These are phyloP conservation scores for Myotis lucifugus DNA, from an alignment of 2,113 vertebrate genomes.

Conservation along the genomic window DNA sequence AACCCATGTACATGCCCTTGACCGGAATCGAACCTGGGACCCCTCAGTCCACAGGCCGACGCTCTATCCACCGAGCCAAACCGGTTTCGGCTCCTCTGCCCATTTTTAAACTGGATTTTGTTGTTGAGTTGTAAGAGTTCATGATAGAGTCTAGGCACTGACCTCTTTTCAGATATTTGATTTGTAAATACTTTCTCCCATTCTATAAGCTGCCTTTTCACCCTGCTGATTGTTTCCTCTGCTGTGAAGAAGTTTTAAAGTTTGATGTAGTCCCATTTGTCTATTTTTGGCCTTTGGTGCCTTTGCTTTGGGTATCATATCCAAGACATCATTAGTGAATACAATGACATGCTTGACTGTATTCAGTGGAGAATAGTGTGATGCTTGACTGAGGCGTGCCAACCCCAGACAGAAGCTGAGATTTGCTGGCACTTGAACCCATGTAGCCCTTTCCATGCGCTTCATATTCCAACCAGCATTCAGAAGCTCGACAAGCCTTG, in stretches of 20 bases:
- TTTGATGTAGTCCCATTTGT: background rate
- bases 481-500: background rate
- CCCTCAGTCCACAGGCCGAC: too few species aligned
- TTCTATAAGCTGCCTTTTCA: background rate
- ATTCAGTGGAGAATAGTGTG: background rate
- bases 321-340: background rate
- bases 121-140: background rate
- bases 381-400: accelerated
- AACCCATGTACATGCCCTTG: too few species aligned
- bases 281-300: background rate
- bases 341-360: background rate
- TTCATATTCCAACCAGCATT: background rate
- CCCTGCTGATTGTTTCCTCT: background rate
- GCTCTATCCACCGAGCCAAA: too few species aligned
- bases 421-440: background rate
- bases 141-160: background rate
- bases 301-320: background rate
- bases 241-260: background rate
- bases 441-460: background rate
- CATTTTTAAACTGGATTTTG: background rate
- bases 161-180: background rate
- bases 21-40: too few species aligned
- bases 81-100: too few species aligned
- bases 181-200: background rate
- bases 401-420: background rate